phyloP scores from a whole-genome alignment of 2,888 invertebrate genomes.

The Leucophora obtusa region DNA sequence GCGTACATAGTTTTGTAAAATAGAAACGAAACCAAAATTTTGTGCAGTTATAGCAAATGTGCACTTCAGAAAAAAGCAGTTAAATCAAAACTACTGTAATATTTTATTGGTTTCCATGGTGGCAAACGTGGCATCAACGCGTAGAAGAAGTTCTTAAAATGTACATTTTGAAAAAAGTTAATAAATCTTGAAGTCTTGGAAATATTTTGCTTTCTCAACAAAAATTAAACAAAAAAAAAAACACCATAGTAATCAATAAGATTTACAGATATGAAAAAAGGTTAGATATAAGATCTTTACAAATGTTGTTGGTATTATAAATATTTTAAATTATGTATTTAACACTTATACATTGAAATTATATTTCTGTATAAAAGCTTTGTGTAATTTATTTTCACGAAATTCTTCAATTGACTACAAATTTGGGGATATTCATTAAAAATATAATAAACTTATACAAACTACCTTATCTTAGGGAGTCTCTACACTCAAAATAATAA shows the following conservation, averaged over 20 bases:
- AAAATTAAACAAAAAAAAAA: neutral
- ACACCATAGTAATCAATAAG: conserved; percentile 18
- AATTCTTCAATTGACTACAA: conserved; percentile 30
- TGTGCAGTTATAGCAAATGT: too few species aligned
- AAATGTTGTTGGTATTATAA: neutral
- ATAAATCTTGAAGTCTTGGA: conserved; percentile 30
- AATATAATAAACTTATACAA: conserved; percentile 11
- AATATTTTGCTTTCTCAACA: neutral
- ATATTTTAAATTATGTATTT: neutral
- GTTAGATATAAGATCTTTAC: neutral
- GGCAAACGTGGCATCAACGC: neutral
- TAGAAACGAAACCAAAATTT: too few species aligned
- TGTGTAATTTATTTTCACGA: conserved; percentile 23
- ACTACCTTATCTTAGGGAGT: conserved; percentile 1
- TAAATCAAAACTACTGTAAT: too few species aligned
- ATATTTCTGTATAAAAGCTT: neutral
- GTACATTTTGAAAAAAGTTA: conserved; percentile 18
- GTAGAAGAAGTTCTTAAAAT: neutral
- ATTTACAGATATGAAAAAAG: neutral
- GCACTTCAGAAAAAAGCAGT: too few species aligned
- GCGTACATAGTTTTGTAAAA: too few species aligned
- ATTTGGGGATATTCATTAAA: conserved; percentile 38
- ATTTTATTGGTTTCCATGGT: conserved; percentile 27
- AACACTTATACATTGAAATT: neutral
- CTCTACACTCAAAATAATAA: too few species aligned